A percentile compares a stretch with the other conserved stretches of the same genome.
These are phyloP conservation scores for Lucilia cuprina DNA, from an alignment of 1,140 invertebrate species.

Conservation along the genomic window DNA sequence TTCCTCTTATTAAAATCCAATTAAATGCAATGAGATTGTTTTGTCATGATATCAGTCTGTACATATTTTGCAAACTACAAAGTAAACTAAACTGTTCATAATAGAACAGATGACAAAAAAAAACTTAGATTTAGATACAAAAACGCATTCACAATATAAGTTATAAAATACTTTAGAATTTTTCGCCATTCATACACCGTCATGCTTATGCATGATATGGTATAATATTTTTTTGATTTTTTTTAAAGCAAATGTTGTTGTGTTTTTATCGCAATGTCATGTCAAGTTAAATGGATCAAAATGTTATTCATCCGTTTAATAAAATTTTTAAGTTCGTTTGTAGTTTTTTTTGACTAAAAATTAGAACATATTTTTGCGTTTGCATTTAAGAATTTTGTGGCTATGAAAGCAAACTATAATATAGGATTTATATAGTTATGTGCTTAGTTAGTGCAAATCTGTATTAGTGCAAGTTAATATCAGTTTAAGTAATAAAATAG, in stretches of 20 bases:
- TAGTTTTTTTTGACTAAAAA: not conserved
- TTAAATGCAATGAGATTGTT: constrained; percentile 25
- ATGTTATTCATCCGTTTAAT: constrained; percentile 34
- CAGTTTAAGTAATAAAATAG: not conserved
- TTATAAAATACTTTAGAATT: not conserved
- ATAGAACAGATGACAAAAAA: too few species aligned
- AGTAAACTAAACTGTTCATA: not conserved
- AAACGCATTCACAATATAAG: not conserved
- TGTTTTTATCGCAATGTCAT: constrained; percentile 29
- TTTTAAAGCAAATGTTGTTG: not conserved
- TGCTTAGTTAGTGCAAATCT: too few species aligned
- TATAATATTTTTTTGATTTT: not conserved
- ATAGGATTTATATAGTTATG: not conserved
- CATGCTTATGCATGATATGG: not conserved
- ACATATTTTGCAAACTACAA: not conserved
- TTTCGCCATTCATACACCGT: not conserved
- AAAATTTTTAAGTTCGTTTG: not conserved
- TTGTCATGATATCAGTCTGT: not conserved
- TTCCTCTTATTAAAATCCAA: constrained; percentile 32
- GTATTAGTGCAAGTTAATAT: not conserved
- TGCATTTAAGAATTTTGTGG: not conserved
- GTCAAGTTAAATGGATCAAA: constrained; percentile 34
- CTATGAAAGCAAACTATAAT: not conserved
- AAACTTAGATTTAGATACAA: not conserved
- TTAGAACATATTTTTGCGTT: constrained; percentile 1